phyloP scores from a whole-genome alignment of 1,140 invertebrate species.

The Cyclina sinensis region DNA sequence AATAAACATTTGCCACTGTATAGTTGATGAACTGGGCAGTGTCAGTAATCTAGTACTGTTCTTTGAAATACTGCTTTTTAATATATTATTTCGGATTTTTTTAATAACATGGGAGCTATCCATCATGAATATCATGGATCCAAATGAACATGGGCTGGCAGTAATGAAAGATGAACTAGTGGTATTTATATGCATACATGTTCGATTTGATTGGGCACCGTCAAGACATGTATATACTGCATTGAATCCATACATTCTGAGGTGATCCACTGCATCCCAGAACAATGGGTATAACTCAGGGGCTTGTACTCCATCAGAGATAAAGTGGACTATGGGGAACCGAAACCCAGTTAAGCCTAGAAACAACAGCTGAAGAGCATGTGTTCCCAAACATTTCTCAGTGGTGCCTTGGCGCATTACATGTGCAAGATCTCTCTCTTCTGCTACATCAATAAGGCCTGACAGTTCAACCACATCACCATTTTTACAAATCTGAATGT shows the following conservation, averaged over 20 bases:
- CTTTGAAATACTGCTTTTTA: slow-evolving; percentile 16
- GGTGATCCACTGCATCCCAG: slow-evolving; percentile 51
- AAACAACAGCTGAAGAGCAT: slow-evolving; percentile 69
- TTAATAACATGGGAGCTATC: slow-evolving; percentile 34
- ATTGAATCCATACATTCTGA: slow-evolving; percentile 57
- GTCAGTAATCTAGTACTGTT: slow-evolving; percentile 21
- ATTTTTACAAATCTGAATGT: slow-evolving; percentile 32
- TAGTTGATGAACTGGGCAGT: not conserved
- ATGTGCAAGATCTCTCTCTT: slow-evolving; percentile 31
- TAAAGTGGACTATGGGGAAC: slow-evolving; percentile 68
- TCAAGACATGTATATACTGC: slow-evolving; percentile 52
- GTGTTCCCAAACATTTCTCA: slow-evolving; percentile 27
- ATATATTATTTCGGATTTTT: slow-evolving; percentile 51
- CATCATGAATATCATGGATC: slow-evolving; percentile 26
- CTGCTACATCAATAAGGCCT: slow-evolving; percentile 47
- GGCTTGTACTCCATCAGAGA: slow-evolving; percentile 25
- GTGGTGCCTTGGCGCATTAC: slow-evolving; percentile 18
- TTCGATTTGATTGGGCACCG: slow-evolving; percentile 63
- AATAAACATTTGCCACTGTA: slow-evolving; percentile 35
- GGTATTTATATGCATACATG: too few species aligned
- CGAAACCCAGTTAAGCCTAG: slow-evolving; percentile 64
- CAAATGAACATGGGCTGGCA: slow-evolving; percentile 40
- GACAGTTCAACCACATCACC: slow-evolving; percentile 7
- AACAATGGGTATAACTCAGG: slow-evolving; percentile 57
- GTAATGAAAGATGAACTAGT: not conserved